Conservation (phyloP, 1,140 invertebrate genomes). For the Paralvinella palmiformis region DNA sequence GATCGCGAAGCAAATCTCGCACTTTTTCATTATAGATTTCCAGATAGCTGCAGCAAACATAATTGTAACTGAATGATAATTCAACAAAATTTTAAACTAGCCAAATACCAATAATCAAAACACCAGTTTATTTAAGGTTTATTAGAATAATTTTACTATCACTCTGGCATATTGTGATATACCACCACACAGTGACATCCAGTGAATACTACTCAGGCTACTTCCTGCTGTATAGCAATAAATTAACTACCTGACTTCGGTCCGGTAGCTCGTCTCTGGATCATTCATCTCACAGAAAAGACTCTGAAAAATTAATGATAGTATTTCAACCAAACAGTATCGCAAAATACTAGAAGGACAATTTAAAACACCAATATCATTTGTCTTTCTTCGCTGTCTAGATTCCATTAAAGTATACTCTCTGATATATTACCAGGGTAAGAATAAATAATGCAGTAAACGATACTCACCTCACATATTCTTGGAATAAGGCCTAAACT, state of each 20-base stretch:
- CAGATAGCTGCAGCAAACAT: conserved; percentile 27
- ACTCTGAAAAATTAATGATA: conserved; percentile 27
- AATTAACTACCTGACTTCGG: conserved; percentile 44
- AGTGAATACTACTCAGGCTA: conserved; percentile 54
- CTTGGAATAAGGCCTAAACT: conserved; percentile 78
- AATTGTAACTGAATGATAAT: background rate
- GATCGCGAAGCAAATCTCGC: conserved; percentile 36
- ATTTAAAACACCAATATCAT: background rate
- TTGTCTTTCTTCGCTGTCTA: background rate
- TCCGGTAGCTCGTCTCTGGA: conserved; percentile 63
- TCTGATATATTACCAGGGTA: background rate
- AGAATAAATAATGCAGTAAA: background rate
- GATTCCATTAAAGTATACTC: background rate
- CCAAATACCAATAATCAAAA: background rate
- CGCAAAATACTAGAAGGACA: background rate
- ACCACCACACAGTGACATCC: conserved; percentile 29
- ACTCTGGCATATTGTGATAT: background rate
- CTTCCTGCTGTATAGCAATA: conserved; percentile 33
- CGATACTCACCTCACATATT: conserved; percentile 52
- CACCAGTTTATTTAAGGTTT: background rate
- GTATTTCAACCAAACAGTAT: background rate
- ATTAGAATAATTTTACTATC: background rate
- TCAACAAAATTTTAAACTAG: background rate
- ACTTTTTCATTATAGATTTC: conserved; percentile 51
- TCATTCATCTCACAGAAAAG: conserved; percentile 56